Evolutionary conservation across 37 sponge, comb jelly and placozoan species (phyloP).

Genomic region (Geodia barretti): DNA sequence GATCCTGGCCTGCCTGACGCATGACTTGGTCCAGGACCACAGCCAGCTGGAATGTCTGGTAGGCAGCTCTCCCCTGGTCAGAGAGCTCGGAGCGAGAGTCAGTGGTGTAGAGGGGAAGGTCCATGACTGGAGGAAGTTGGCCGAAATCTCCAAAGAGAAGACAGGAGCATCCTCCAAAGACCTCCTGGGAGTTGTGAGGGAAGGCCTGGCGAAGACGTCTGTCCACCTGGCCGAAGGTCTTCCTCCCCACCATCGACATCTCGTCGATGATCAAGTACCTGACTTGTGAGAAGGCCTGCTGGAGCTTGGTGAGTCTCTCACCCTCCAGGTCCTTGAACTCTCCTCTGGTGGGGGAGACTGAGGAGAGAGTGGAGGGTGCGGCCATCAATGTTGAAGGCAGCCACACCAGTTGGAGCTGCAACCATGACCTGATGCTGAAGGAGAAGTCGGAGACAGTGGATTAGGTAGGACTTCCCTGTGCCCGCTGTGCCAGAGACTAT

Average conservation of each 20-base stretch:
- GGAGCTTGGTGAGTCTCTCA: slow-evolving; percentile 17
- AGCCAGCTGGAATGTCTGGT: no score
- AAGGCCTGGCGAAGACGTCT: slow-evolving; percentile 38
- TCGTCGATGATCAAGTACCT: slow-evolving; percentile 63
- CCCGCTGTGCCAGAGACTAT: slow-evolving; percentile 47
- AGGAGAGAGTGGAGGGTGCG: slow-evolving; percentile 50
- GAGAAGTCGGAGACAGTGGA: slow-evolving; percentile 47
- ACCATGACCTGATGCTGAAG: slow-evolving; percentile 18
- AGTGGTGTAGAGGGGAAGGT: no score
- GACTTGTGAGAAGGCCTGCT: slow-evolving; percentile 30
- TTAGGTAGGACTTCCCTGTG: slow-evolving; percentile 52
- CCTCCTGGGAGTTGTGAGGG: slow-evolving; percentile 20
- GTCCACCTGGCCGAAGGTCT: slow-evolving; percentile 52
- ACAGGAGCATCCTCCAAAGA: slow-evolving; percentile 53
- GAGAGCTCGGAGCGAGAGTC: no score
- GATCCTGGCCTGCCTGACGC: no score
- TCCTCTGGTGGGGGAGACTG: slow-evolving; percentile 19
- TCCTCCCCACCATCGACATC: slow-evolving; percentile 57
- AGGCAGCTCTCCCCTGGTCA: no score
- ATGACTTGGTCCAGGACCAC: no score
- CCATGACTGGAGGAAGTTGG: no score
- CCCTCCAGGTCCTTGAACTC: slow-evolving; percentile 43
- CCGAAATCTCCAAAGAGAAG: slow-evolving; percentile 61
- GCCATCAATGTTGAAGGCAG: slow-evolving; percentile 53
- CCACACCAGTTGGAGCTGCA: slow-evolving; percentile 65